Conservation (phyloP, 2,113 vertebrate genomes). For the Pithys albifrons region DNA sequence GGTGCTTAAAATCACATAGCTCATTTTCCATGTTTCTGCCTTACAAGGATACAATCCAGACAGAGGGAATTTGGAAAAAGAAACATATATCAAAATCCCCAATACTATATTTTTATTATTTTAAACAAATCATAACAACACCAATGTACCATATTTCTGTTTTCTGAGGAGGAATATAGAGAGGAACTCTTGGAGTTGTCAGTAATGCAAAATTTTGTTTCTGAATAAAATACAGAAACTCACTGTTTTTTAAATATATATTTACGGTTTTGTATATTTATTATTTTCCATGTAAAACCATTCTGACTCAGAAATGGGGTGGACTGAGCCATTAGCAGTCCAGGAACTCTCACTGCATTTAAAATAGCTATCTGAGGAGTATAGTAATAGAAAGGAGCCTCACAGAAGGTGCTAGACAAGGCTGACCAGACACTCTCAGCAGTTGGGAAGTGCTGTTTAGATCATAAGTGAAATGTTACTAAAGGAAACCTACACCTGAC, state of each 20-base stretch:
- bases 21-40: neutral
- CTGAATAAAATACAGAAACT: neutral
- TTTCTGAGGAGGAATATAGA: neutral
- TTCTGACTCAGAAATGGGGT: neutral
- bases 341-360: neutral
- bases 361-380: neutral
- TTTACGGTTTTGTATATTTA: neutral
- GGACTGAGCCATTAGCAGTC: neutral
- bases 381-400: neutral
- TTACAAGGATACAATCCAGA: neutral
- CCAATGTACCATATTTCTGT: neutral
- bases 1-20: neutral
- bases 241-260: neutral
- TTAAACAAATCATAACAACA: neutral
- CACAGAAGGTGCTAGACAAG: neutral
- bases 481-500: neutral
- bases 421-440: neutral
- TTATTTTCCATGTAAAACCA: neutral
- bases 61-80: neutral
- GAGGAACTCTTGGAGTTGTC: neutral
- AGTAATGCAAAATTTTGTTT: neutral
- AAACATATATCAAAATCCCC: neutral
- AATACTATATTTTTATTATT: neutral
- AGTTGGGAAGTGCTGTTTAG: neutral
- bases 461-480: neutral